Evolutionary conservation across 1,140 invertebrate species (phyloP).

Genomic region (Ceratitis capitata): DNA sequence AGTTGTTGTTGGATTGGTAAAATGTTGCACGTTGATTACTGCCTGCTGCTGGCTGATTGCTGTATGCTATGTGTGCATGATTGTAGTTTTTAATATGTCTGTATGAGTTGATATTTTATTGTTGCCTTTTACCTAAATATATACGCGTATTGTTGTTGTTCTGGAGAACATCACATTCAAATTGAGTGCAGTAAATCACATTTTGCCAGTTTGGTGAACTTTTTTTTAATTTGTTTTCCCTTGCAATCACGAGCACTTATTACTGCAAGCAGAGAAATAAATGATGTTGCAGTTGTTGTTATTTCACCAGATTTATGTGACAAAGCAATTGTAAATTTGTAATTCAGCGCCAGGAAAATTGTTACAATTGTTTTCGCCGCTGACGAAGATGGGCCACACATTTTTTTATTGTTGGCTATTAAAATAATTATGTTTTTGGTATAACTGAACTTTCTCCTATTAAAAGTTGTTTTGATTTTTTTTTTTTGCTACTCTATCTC

Average conservation of each 20-base stretch:
- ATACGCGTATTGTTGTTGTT: not conserved
- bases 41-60: not conserved
- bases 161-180: conserved; percentile 48
- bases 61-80: not conserved
- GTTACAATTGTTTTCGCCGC: not conserved
- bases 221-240: no score
- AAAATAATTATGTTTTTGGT: not conserved
- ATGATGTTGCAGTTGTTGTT: not conserved
- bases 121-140: not conserved
- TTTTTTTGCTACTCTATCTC: conserved; percentile 16
- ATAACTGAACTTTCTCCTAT: not conserved
- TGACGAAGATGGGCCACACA: not conserved
- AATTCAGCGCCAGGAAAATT: not conserved
- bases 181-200: conserved; percentile 64
- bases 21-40: not conserved
- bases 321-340: not conserved
- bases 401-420: not conserved
- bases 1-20: not conserved
- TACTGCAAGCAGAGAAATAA: conserved; percentile 5
- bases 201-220: conserved; percentile 45
- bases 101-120: not conserved
- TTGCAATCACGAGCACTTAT: not conserved
- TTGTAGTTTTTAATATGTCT: not conserved
- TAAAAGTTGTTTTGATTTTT: not conserved
- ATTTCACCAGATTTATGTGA: not conserved